These are phyloP conservation scores for Falco rusticolus DNA, from an alignment of 2,797 vertebrate species.

Conservation along the genomic window DNA sequence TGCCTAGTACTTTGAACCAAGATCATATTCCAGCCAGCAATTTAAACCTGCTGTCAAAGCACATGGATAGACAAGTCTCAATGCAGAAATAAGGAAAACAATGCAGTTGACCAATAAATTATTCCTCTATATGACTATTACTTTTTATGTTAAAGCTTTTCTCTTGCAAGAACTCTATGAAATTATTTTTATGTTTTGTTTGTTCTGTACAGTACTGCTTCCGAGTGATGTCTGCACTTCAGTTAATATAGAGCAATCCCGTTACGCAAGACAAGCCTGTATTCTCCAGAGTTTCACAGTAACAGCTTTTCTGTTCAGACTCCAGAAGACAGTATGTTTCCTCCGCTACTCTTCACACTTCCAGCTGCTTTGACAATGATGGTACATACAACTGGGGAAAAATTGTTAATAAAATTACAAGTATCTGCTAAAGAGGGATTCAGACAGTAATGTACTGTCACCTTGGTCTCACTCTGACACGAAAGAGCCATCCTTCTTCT, in stretches of 20 bases:
- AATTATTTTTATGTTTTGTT: neutral
- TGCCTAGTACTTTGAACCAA: neutral
- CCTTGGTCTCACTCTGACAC: neutral
- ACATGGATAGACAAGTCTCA: neutral
- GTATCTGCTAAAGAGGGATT: neutral
- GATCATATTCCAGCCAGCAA: neutral
- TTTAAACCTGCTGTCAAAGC: neutral
- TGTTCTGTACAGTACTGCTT: neutral
- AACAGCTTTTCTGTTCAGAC: slow-evolving; percentile 23
- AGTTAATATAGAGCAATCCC: slow-evolving; percentile 6
- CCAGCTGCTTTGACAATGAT: slow-evolving; percentile 21
- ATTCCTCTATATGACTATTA: neutral
- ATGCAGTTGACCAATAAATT: neutral
- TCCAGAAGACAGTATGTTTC: neutral
- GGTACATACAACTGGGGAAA: slow-evolving; percentile 30
- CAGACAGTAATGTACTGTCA: neutral
- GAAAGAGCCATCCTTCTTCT: neutral
- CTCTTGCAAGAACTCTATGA: neutral
- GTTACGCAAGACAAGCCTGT: slow-evolving; percentile 2
- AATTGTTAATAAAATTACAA: slow-evolving; percentile 43
- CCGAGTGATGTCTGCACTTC: neutral
- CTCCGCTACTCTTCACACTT: neutral
- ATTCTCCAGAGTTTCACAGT: slow-evolving; percentile 48
- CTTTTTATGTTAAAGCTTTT: neutral
- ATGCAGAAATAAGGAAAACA: neutral